Base-by-base conservation (phyloP, 2,888 invertebrate genomes). In the Papilio gigon region DNA sequence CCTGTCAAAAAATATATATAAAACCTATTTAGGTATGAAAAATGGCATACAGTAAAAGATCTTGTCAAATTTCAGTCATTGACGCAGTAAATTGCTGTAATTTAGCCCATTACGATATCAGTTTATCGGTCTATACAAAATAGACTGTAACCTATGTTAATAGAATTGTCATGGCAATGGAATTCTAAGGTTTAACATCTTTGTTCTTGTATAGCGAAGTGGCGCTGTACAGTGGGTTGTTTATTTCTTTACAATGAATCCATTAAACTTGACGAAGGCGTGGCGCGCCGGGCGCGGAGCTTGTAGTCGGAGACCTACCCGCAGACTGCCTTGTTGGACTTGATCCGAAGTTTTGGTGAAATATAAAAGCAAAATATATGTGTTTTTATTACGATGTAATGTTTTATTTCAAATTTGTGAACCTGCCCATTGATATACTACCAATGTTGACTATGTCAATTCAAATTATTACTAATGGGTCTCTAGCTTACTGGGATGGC, bases 321-420 rank as follows among this genome's bases (percentile, higher is more conserved):
- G 83, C 84, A 81, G 84, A 85, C 85, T 87, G 89, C 87, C 87
- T 88, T 87, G 85, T 84, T 86, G 89, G 89, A 88, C 84, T 75
- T 75, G 86, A 79, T 89, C 88, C 88, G 84, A 85, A 80, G 82
- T 85, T 87, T 89, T 87, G 88, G 87, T 89, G 88, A 85, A 85
- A 83, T 84, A 88, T 85, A 85, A 87, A 90, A 88, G 87, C 86
- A 86, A 89, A 90, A 89, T 90, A 91, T 90, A 90, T 90, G 90
- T 90, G 90, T 90, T 91, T 91, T 90, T 90, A 90, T 91, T 90
- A 90, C 84, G 85, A 88, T 74, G 67, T 61, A 44, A 72, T 85
- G 81, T 89, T 90, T 89, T 78, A 87, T 87, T 88, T 81, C 27
- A n/a, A n/a, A n/a, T n/a, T n/a, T n/a, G n/a, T n/a, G n/a, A n/a